Conservation (phyloP, 2,888 invertebrate genomes). For the Gandaritis pyraliata region DNA sequence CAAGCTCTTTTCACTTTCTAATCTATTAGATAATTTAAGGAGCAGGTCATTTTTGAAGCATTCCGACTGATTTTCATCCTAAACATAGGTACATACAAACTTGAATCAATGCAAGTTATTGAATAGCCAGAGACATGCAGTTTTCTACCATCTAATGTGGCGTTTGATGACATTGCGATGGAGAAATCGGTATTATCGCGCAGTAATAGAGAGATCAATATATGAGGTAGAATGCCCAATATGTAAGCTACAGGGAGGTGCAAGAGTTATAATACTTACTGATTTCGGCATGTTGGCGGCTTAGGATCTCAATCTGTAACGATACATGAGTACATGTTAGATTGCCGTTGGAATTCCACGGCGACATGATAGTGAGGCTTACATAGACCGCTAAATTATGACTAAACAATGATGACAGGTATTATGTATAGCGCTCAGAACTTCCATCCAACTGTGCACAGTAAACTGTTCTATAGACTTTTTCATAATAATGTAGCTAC, state of each 20-base stretch:
- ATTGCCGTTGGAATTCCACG: constrained; percentile 56
- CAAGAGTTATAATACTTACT: constrained; percentile 71
- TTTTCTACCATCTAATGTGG: constrained; percentile 37
- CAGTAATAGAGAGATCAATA: constrained; percentile 26
- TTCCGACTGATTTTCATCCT: not conserved
- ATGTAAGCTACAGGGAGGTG: not conserved
- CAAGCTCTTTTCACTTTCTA: constrained; percentile 52
- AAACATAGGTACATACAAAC: too few relatives aligned
- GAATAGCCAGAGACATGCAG: constrained; percentile 7
- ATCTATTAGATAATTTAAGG: constrained; percentile 23
- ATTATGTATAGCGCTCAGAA: constrained; percentile 39
- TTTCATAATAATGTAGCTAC: constrained; percentile 53
- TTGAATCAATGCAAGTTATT: not conserved
- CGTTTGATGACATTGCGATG: constrained; percentile 64
- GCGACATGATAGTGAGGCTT: constrained; percentile 49
- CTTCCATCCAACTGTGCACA: constrained; percentile 41
- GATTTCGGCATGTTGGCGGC: constrained; percentile 87
- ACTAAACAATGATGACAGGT: constrained; percentile 16
- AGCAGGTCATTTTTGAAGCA: not conserved
- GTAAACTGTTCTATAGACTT: constrained; percentile 49
- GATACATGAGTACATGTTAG: constrained; percentile 57
- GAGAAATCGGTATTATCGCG: constrained; percentile 71
- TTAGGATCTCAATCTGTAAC: constrained; percentile 81
- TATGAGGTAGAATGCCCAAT: too few relatives aligned
- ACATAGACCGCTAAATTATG: constrained; percentile 61